Conservation (phyloP, 2,888 invertebrate genomes). For the Eristalis pertinax region DNA sequence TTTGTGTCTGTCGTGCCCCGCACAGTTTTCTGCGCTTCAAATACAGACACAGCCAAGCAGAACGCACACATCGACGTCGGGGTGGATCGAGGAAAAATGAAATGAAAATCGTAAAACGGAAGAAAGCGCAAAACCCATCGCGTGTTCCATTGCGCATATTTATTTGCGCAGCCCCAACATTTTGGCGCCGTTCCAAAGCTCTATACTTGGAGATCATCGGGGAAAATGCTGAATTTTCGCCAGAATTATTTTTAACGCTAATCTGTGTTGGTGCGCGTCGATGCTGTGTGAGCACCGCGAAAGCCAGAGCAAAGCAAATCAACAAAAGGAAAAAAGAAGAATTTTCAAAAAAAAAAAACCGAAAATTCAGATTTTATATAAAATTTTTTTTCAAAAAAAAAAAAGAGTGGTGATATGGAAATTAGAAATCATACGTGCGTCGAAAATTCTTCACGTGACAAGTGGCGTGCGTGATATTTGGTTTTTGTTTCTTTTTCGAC, state of each 20-base stretch:
- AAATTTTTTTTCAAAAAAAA: not conserved
- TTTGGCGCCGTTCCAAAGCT: constrained; percentile 90
- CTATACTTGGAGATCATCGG: constrained; percentile 92
- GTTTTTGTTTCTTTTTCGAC: not conserved
- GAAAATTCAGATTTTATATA: not conserved
- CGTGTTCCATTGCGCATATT: constrained; percentile 73
- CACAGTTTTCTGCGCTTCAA: not conserved
- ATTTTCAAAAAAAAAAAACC: not conserved
- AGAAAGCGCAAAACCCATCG: constrained; percentile 60
- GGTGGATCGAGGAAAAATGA: constrained; percentile 32
- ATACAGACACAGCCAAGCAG: constrained; percentile 6
- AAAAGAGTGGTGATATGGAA: constrained; percentile 8
- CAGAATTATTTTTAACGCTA: constrained; percentile 81
- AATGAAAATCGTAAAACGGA: constrained; percentile 39
- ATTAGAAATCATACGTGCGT: constrained; percentile 44
- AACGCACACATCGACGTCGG: not conserved
- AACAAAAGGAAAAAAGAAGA: constrained; percentile 14
- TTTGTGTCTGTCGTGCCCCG: not conserved
- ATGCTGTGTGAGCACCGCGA: constrained; percentile 68
- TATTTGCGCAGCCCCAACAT: constrained; percentile 79
- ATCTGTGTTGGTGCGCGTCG: constrained; percentile 55
- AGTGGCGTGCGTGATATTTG: constrained; percentile 49
- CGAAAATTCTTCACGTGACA: constrained; percentile 58
- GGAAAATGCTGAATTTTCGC: constrained; percentile 81
- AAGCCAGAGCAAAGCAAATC: constrained; percentile 25